Evolutionary conservation across 2,888 invertebrate species (phyloP).

Genomic region (Drosophila paucipuncta): DNA sequence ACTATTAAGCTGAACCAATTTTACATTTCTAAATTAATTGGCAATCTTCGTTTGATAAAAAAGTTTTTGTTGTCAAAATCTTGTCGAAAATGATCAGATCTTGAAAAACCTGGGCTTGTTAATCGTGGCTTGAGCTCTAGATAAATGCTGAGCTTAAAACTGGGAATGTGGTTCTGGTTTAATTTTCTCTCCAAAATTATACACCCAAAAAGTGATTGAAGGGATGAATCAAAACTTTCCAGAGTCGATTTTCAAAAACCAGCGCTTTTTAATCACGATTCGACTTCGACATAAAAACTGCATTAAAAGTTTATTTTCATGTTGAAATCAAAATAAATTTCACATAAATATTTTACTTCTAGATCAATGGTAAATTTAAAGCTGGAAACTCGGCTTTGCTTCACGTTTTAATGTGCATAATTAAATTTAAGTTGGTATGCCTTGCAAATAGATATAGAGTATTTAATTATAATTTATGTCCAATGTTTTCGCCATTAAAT

Average conservation of each 20-base stretch:
- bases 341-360: not conserved
- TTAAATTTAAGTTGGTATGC: not conserved
- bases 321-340: not conserved
- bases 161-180: not conserved
- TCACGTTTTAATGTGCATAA: not conserved
- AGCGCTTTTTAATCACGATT: not conserved
- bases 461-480: conserved; percentile 42
- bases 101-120: not conserved
- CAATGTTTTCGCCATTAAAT: conserved; percentile 41
- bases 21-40: not conserved
- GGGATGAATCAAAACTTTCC: not conserved
- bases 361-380: not conserved
- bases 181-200: not conserved
- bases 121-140: not conserved
- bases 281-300: not conserved
- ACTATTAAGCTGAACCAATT: not conserved
- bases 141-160: not conserved
- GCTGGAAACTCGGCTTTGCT: not conserved
- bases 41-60: not conserved
- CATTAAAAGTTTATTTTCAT: not conserved
- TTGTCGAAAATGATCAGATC: not conserved
- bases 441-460: not conserved
- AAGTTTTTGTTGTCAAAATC: not conserved
- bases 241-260: not conserved
- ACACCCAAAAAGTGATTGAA: not conserved